Base-by-base conservation (phyloP, 2,888 invertebrate genomes). In the Venusia cambrica region DNA sequence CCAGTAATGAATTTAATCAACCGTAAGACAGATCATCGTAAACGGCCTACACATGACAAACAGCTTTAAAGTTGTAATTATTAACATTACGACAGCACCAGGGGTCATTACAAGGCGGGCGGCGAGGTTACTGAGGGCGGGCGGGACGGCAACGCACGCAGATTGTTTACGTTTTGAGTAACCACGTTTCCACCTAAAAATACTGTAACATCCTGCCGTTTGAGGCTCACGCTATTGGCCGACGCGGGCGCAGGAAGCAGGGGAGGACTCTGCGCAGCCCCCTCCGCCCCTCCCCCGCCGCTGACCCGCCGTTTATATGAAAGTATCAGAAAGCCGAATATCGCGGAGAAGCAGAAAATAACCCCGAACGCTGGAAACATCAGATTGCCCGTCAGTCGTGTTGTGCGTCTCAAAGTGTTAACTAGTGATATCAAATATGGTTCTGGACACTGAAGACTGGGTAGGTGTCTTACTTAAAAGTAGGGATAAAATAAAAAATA, bases 361-460 rank as follows among this genome's bases (percentile, higher is more conserved):
- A 84, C 83, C 80, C 83, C 77, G 81, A 80, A 78, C 80, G 81
- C 74, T 80, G 85, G 79, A 81, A 79, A 63, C 78, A 63, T 59
- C 68, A 73, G 62, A 66, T 57, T 69, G 54, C 64, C 65, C 61
- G 72, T 62, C 85, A 87, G 85, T 87, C 85, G 85, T 87, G 85
- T 85, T 85, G 85, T 87, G 85, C 83, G 84, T 84, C 85, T 85
- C 85, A 79, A 62, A 83, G 85, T 85, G 85, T 69, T 83, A 81
- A 80, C 85, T 70, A 83, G 87, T 87, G 84, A 81, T 70, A 76
- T 73, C 64, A 69, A 81, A 74, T 72, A 87, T 87, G 87, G 85
- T 70, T 80, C 79, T 85, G 76, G 84, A 85, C 58, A 83, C 85
- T 53, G 76, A 83, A 83, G 85, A 87, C 72, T 87, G 85, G 85